Evolutionary conservation across 2,797 vertebrate genomes (phyloP).

Genomic region (Sebastes itinus): DNA sequence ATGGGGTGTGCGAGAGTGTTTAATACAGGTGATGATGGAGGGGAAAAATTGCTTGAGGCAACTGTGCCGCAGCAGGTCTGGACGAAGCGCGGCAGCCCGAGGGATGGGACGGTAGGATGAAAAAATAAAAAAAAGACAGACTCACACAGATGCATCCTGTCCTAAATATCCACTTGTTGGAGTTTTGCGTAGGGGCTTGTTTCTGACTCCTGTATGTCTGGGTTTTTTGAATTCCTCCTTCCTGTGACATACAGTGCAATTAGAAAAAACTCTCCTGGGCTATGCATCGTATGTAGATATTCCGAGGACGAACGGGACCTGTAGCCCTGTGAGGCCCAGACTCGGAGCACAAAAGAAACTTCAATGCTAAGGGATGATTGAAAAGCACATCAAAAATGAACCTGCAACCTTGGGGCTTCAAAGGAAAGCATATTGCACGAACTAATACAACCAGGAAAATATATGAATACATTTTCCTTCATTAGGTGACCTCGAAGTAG

Average conservation of each 20-base stretch:
- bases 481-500: conserved; percentile 81
- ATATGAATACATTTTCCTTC: conserved; percentile 79
- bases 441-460: conserved; percentile 78
- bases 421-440: conserved; percentile 71
- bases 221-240: conserved; percentile 16
- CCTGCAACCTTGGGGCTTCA: conserved; percentile 76
- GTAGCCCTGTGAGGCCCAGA: conserved; percentile 54
- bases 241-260: conserved; percentile 21
- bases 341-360: conserved; percentile 64
- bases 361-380: conserved; percentile 75
- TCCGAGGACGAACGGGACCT: conserved; percentile 51
- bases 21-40: conserved; percentile 78
- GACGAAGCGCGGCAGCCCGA: conserved; percentile 41
- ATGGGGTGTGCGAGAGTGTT: conserved; percentile 69
- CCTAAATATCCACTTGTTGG: conserved; percentile 24
- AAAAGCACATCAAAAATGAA: conserved; percentile 81
- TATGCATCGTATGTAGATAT: conserved; percentile 46
- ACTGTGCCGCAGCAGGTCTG: conserved; percentile 63
- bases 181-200: not conserved
- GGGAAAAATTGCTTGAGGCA: conserved; percentile 52
- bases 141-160: conserved; percentile 17
- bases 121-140: not conserved
- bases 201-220: not conserved
- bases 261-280: conserved; percentile 10
- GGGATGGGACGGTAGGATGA: conserved; percentile 34